A percentile compares a stretch with the other conserved stretches of the same genome.
These are phyloP conservation scores for Toxostoma redivivum DNA, from an alignment of 2,113 vertebrate species.

Conservation along the genomic window DNA sequence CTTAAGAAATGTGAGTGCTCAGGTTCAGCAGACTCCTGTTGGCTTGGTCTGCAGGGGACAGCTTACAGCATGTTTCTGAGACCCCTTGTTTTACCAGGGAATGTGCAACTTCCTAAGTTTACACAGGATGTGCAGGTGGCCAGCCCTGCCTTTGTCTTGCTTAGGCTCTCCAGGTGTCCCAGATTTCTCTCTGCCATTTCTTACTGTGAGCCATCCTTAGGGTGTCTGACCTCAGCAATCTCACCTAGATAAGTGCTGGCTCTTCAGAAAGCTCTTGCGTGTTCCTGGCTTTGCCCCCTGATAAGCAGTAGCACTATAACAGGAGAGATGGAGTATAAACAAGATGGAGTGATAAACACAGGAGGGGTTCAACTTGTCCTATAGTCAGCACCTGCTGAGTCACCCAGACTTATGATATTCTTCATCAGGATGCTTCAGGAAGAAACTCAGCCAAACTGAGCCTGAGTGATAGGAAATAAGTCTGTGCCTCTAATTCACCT, in stretches of 20 bases:
- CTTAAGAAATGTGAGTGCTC: not conserved
- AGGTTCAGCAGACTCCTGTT: not conserved
- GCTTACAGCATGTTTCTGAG: not conserved
- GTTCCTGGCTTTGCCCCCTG: not conserved
- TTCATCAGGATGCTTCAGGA: not conserved
- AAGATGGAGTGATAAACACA: not conserved
- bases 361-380: not conserved
- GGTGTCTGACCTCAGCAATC: not conserved
- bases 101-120: not conserved
- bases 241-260: not conserved
- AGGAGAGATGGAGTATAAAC: not conserved
- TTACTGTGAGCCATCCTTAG: not conserved
- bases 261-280: not conserved
- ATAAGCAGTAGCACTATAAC: not conserved
- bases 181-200: not conserved
- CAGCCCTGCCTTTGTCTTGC: not conserved
- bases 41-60: not conserved
- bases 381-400: not conserved
- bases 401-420: not conserved
- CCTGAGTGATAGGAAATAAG: not conserved
- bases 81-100: not conserved
- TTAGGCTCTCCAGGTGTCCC: not conserved
- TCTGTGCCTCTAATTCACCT: not conserved
- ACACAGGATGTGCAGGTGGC: not conserved
- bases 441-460: not conserved